Evolutionary conservation across 2,888 invertebrate species (phyloP).

Genomic region (Ennomos quercinarius): DNA sequence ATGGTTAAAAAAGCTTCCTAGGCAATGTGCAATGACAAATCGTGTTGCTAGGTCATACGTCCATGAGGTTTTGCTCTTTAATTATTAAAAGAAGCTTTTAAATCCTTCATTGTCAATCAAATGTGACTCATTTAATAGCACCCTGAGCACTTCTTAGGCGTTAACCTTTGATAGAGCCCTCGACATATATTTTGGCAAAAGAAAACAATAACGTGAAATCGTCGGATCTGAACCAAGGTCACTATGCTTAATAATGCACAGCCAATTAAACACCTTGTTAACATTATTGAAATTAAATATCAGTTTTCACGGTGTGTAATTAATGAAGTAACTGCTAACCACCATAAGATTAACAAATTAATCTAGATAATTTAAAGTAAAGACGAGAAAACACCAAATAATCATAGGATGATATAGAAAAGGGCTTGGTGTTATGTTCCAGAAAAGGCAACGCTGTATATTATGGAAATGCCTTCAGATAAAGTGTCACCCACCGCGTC

Average conservation of each 20-base stretch:
- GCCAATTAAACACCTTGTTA: conserved; percentile 66
- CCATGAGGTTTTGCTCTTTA: too few relatives aligned
- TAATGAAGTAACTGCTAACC: conserved; percentile 4
- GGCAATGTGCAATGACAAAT: too few relatives aligned
- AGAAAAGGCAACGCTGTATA: conserved; percentile 46
- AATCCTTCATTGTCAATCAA: conserved; percentile 33
- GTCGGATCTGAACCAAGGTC: conserved; percentile 74
- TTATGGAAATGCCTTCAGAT: conserved; percentile 58
- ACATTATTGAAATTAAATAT: conserved; percentile 52
- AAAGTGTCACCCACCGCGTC: conserved; percentile 71
- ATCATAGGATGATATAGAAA: conserved; percentile 1
- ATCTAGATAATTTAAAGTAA: not conserved
- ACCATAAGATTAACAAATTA: conserved; percentile 4
- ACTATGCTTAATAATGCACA: conserved; percentile 63
- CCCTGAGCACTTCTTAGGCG: conserved; percentile 55
- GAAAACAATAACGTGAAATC: conserved; percentile 84
- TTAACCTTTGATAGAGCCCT: conserved; percentile 80
- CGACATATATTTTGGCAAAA: conserved; percentile 82
- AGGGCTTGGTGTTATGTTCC: conserved; percentile 27
- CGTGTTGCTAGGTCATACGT: too few relatives aligned
- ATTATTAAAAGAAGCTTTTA: too few relatives aligned
- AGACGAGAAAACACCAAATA: not conserved
- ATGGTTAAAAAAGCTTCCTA: too few relatives aligned
- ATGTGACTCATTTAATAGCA: conserved; percentile 46
- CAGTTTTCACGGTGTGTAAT: conserved; percentile 32